Conservation (phyloP, 2,113 vertebrate species). For the Myiagra hebetior region DNA sequence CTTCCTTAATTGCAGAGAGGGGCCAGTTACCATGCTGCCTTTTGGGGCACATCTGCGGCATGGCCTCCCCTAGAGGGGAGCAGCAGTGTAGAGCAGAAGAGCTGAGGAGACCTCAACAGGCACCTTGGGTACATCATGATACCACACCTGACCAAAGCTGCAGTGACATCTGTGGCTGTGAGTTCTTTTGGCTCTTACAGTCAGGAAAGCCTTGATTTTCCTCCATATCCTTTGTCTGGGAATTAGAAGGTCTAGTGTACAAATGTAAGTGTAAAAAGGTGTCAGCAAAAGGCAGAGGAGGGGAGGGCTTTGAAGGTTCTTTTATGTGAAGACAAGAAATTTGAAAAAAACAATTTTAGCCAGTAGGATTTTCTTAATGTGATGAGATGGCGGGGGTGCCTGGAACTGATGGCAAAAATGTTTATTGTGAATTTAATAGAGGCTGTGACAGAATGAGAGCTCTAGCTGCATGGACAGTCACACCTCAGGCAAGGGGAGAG, state of each 20-base stretch:
- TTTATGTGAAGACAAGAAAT: background rate
- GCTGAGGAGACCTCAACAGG: background rate
- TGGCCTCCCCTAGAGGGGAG: background rate
- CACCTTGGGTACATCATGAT: background rate
- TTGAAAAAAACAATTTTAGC: background rate
- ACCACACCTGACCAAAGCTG: background rate
- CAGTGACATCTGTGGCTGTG: background rate
- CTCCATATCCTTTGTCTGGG: background rate
- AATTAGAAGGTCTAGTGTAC: background rate
- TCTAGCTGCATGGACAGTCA: background rate
- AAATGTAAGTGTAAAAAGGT: background rate
- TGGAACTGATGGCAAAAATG: background rate
- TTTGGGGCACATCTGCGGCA: fast-evolving
- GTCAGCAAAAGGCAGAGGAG: background rate
- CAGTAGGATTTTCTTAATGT: background rate
- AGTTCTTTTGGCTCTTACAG: background rate
- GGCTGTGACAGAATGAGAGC: background rate
- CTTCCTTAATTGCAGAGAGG: background rate
- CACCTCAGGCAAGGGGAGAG: background rate
- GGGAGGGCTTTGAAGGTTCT: background rate
- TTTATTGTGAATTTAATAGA: background rate
- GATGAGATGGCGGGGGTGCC: background rate
- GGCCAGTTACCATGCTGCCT: background rate
- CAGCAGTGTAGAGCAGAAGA: background rate
- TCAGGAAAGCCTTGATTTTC: fast-evolving